phyloP scores from a whole-genome alignment of 1,140 invertebrate genomes.

The Tetraneura akinire region DNA sequence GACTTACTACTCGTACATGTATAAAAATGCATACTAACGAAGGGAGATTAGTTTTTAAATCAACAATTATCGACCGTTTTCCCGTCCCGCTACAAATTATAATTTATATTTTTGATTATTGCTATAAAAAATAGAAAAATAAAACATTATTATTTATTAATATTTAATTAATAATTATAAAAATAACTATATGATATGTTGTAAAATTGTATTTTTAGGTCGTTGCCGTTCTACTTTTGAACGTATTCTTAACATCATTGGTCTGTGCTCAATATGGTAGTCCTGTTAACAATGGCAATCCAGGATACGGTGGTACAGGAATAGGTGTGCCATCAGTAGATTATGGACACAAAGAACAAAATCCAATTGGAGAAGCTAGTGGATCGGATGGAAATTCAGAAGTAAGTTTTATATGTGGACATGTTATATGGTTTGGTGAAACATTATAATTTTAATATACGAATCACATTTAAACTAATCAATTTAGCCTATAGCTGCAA shows the following conservation, averaged over 20 bases:
- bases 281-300: background rate
- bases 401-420: too few relatives aligned
- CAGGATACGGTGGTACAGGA: constrained; percentile 35
- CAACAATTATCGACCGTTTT: too few relatives aligned
- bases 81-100: too few relatives aligned
- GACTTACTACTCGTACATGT: too few relatives aligned
- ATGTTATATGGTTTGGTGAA: background rate
- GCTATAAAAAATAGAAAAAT: too few relatives aligned
- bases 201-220: background rate
- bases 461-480: background rate
- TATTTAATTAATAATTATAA: too few relatives aligned
- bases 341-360: constrained; percentile 25
- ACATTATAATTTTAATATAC: background rate
- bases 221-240: background rate
- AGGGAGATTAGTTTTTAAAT: too few relatives aligned
- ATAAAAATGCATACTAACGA: too few relatives aligned
- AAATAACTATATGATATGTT: too few relatives aligned
- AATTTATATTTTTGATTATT: too few relatives aligned
- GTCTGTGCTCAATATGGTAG: constrained; percentile 31
- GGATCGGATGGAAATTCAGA: constrained; percentile 38
- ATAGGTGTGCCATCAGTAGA: constrained; percentile 13
- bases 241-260: background rate
- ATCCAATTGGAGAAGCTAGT: background rate
- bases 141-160: too few relatives aligned
- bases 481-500: too few relatives aligned